Conservation (phyloP, 2,113 vertebrate genomes). For the Daubentonia madagascariensis region DNA sequence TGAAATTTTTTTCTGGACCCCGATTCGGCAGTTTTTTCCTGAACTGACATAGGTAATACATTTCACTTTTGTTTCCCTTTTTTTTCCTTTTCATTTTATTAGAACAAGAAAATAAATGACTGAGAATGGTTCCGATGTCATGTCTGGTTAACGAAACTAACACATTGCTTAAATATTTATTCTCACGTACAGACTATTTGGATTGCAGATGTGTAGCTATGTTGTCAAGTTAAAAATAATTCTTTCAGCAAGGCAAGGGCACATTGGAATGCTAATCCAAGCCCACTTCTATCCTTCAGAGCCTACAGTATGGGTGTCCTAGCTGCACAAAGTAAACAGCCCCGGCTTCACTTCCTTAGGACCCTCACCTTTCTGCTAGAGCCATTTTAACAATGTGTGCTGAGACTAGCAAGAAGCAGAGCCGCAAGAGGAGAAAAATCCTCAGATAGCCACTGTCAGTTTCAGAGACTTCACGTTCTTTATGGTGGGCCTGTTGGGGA, state of each 20-base stretch:
- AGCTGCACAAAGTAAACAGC: background rate
- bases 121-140: background rate
- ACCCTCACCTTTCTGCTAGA: background rate
- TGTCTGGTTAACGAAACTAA: background rate
- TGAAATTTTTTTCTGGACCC: background rate
- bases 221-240: conserved; percentile 1
- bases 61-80: background rate
- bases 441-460: background rate
- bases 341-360: background rate
- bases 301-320: background rate
- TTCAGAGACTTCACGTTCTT: background rate
- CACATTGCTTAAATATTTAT: conserved; percentile 39
- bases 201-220: conserved; percentile 31
- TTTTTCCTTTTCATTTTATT: background rate
- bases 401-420: background rate
- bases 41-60: background rate
- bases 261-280: background rate
- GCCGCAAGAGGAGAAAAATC: background rate
- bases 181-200: background rate
- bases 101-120: background rate
- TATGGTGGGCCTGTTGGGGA: background rate
- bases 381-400: background rate
- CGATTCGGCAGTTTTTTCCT: background rate
- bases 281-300: background rate
- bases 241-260: background rate